Evolutionary conservation across 2,888 invertebrate species (phyloP), one percentile per base, ranked within the genome.

Genomic region (Drosophila phalerata): DNA sequence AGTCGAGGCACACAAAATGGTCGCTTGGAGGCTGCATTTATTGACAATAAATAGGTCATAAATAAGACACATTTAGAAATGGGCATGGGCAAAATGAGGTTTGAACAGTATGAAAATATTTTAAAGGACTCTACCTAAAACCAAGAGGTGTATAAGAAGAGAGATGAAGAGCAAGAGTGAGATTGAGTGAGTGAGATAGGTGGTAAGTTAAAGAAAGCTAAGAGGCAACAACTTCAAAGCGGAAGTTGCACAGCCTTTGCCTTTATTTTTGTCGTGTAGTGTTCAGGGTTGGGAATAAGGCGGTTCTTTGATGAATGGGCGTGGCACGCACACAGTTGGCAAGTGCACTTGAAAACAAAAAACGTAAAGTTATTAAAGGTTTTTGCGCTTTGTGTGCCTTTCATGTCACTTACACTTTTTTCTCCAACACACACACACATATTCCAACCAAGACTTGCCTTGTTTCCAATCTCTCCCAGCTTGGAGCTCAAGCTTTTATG

Each of bases 361-460:
- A 85, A 83, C 88, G 83, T 84, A 82, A 85, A 85, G 86, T 79
- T 84, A 88, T 84, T 84, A 84, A 88, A 84, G 88, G 88, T 85
- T 84, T 86, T 88, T 77, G 81, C 63, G 81, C 80, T 79, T 73
- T 79, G 83, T 78, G 81, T 69, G 67, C 81, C 88, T 88, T 84
- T 84, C 86, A 84, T 84, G 84, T 84, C 84, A 84, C 84, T 88
- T 88, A 88, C 84, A 88, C 81, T 86, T 76, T 63, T 43, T 17
- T 8, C n/a, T 37, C 13, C 5, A 5, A 11, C 25, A 15, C 22
- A 10, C 37, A 52, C 37, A 8, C 17, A 49, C 66, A 75, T 75
- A 69, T 78, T 69, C 64, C 45, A 72, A 65, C 60, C 45, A 57
- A 45, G 22, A 8, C 34, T 49, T 19, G 19, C 15, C 30, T 48